Percentiles rank a stretch among this genome's conserved stretches.
These are phyloP conservation scores for Plumapathes pennacea DNA, from an alignment of 92 coral and sea anemone genomes.

Conservation along the genomic window DNA sequence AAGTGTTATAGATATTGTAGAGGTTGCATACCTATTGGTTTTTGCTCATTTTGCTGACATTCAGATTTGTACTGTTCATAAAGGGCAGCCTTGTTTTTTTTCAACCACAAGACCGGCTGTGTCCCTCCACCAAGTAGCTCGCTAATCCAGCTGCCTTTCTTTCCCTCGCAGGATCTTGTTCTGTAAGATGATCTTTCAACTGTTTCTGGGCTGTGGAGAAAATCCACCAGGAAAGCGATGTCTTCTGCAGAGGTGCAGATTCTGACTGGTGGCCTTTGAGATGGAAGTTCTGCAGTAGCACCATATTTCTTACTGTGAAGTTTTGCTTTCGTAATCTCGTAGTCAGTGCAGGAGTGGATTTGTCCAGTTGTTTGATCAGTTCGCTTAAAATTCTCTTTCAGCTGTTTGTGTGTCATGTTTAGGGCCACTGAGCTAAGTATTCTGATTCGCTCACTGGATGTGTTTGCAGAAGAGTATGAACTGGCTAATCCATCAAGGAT, in stretches of 20 bases:
- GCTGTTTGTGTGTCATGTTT: conserved; percentile 13
- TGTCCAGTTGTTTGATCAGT: not conserved
- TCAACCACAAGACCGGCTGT: conserved; percentile 37
- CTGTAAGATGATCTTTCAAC: conserved; percentile 11
- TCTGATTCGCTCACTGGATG: conserved; percentile 2
- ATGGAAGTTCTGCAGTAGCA: not conserved
- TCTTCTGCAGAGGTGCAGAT: conserved; percentile 10
- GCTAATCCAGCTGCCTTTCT: conserved; percentile 24
- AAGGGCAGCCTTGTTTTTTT: not conserved
- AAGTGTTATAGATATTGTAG: too few relatives aligned
- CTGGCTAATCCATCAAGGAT: not conserved
- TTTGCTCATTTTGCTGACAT: conserved; percentile 11
- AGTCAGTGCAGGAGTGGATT: conserved; percentile 10
- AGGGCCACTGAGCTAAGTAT: conserved; percentile 16
- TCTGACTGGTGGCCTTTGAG: not conserved
- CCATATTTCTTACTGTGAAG: conserved; percentile 2
- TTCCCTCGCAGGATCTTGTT: conserved; percentile 34
- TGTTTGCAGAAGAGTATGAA: not conserved
- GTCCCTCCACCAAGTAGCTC: conserved; percentile 30
- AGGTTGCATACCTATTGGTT: not conserved
- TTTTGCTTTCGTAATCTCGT: conserved; percentile 18
- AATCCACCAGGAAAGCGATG: conserved; percentile 33
- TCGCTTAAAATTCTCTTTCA: conserved; percentile 4
- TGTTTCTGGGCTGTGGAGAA: conserved; percentile 38
- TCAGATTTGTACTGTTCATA: conserved; percentile 13